Base-by-base conservation (phyloP, 2,797 vertebrate species). In the Poeciliopsis infans region DNA sequence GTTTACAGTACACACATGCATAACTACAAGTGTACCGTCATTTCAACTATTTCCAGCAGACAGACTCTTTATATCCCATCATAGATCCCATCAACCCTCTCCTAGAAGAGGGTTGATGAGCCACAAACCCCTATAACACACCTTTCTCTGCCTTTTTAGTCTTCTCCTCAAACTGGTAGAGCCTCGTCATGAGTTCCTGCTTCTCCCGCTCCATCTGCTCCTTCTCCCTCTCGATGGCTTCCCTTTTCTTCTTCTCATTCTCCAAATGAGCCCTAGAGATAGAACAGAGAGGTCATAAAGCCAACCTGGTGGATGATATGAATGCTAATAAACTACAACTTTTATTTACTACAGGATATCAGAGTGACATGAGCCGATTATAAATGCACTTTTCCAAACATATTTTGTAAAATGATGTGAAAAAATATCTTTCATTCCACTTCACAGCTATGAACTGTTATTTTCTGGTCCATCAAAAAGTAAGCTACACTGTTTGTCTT, bases 201-300 rank as follows among this genome's bases (percentile, higher is more conserved):
- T 98, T 98, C 91, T 98, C 98, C 49, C 79, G 93, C 92, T 98
- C 92, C 96, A 98, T 97, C 94, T 97, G 96, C 69, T 98, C 97
- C 80, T 97, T 99, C 87, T 99, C 97, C 10, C 82, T 94, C 92
- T 99, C 97, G 1, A 98, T 96, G 0, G 91, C 95, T 86, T 98
- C 97, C 36, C 98, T 96, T 88, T 88, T 97, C 93, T 97, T 98
- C 95, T 97, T 98, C 93, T 99, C 98, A 0, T 94, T 96, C 88
- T 98, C 98, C 90, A 99, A 90, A 90, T 97, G 97, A 83, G 97
- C 96, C 88, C 98, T 99, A 94, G 81, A 95, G 94, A 95, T 92
- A 92, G 93, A 82, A 91, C 73, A 73, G 68, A 45, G 79, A 64
- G 12, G 4, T 1, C 1, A 68, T 25, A 72, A 46, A 71, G 69